phyloP scores from a whole-genome alignment of 2,113 vertebrate genomes.

The Phylloscopus trochilus region DNA sequence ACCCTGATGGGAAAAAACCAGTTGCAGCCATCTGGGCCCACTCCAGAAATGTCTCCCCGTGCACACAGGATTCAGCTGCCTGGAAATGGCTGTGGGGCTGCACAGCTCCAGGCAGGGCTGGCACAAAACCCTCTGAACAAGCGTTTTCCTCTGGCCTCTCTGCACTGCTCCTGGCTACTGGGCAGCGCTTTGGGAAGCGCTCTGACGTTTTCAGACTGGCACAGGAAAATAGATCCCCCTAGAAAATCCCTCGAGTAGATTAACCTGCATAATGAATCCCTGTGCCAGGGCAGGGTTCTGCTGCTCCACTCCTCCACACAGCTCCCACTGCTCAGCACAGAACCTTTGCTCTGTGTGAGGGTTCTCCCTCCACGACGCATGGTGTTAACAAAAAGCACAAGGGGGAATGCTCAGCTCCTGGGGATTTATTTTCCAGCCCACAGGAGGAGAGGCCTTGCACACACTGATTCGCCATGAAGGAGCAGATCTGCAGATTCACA shows the following conservation, averaged over 20 bases:
- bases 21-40: neutral
- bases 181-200: neutral
- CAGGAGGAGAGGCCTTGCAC: neutral
- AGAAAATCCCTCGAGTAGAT: conserved; percentile 2
- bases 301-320: neutral
- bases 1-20: neutral
- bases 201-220: neutral
- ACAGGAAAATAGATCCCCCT: neutral
- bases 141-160: neutral
- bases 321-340: neutral
- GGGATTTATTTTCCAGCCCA: neutral
- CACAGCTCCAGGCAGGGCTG: fast-evolving
- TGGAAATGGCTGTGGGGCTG: neutral
- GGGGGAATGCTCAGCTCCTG: neutral
- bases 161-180: neutral
- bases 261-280: neutral
- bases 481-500: neutral
- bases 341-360: fast-evolving
- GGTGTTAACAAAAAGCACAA: neutral
- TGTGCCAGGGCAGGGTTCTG: neutral
- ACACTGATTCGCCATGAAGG: neutral
- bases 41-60: fast-evolving
- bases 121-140: neutral
- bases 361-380: fast-evolving
- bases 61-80: neutral